A percentile compares a stretch with the other conserved stretches of the same genome.
These are phyloP conservation scores for chimpanzee (Pan troglodytes) DNA, from an alignment of 2,113 vertebrate species.

Conservation along the genomic window NHGRI_mPanTro3-v2.1_pri NC_072419.2:39238501-39239000, in stretches of 20 bases:
- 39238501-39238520: neutral
- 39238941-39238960: fast-evolving
- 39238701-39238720: fast-evolving
- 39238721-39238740: neutral
- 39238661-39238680: fast-evolving
- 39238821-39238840: neutral
- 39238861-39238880: neutral
- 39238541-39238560: fast-evolving
- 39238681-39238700: neutral
- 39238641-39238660: fast-evolving
- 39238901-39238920: neutral
- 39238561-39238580: neutral
- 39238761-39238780: fast-evolving
- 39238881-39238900: neutral
- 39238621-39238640: neutral
- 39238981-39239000: neutral
- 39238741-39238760: neutral
- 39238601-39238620: neutral
- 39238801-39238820: neutral
- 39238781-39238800: neutral
- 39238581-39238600: neutral
- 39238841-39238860: neutral
- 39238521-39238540: neutral
- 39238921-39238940: neutral
- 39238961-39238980: fast-evolving